Conservation (phyloP, 2,888 invertebrate genomes). For the Heteromyza rotundicornis region DNA sequence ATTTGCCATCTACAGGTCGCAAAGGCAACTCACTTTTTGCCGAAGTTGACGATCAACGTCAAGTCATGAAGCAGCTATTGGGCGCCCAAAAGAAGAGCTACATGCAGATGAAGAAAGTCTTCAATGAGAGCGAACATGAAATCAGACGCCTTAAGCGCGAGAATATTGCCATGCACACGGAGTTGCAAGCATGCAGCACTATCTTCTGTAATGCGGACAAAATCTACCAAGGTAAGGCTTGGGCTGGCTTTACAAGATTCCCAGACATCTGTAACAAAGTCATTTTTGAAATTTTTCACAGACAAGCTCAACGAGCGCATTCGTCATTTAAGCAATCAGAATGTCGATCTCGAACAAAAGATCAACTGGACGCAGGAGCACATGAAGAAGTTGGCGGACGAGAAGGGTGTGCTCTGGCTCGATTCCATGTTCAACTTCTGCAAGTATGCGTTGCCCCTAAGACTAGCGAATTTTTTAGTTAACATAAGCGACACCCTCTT, state of each 20-base stretch:
- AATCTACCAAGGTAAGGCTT: conserved; percentile 54
- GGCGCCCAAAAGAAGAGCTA: conserved; percentile 69
- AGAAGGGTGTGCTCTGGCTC: conserved; percentile 57
- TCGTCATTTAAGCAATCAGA: conserved; percentile 48
- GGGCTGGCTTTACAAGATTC: too few relatives aligned
- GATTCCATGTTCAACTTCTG: conserved; percentile 61
- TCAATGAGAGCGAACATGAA: conserved; percentile 56
- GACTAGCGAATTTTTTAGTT: conserved; percentile 21
- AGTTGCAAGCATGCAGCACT: conserved; percentile 55
- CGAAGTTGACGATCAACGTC: conserved; percentile 71
- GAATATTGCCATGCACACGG: conserved; percentile 59
- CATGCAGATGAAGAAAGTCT: conserved; percentile 62
- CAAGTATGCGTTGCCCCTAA: conserved; percentile 56
- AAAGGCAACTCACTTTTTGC: conserved; percentile 72
- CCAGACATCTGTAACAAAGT: background rate
- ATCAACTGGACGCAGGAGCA: conserved; percentile 50
- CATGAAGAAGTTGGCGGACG: conserved; percentile 49
- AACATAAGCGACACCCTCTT: conserved; percentile 37
- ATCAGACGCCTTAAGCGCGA: conserved; percentile 59
- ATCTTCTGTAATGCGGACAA: conserved; percentile 60
- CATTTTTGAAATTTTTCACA: conserved; percentile 23
- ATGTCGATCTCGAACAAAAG: conserved; percentile 52
- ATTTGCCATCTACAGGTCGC: conserved; percentile 62
- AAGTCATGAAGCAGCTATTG: conserved; percentile 68
- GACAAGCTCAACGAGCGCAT: conserved; percentile 58